Evolutionary conservation across 92 coral and sea anemone species (phyloP).

Genomic region (Virgularia gustaviana): DNA sequence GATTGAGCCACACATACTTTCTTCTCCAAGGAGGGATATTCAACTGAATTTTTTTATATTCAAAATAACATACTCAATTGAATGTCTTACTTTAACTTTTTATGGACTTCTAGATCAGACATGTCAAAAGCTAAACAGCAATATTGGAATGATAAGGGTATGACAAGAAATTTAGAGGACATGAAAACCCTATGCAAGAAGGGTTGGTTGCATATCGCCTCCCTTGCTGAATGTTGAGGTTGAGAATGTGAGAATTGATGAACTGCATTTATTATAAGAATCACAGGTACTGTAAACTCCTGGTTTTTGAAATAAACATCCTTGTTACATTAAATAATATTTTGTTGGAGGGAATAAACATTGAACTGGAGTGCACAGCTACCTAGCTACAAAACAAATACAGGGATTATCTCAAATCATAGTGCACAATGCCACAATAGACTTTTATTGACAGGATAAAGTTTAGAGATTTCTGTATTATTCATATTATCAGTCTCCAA

Average conservation of each 20-base stretch:
- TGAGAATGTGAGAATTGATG: slow-evolving; percentile 35
- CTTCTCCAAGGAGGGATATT: no score
- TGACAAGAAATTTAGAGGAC: slow-evolving; percentile 19
- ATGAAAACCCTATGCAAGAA: slow-evolving; percentile 9
- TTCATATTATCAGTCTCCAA: neutral
- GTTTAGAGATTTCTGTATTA: neutral
- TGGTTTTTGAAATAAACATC: neutral
- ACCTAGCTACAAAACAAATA: no score
- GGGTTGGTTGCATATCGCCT: slow-evolving; percentile 24
- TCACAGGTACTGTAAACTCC: slow-evolving; percentile 25
- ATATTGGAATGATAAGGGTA: slow-evolving; percentile 22
- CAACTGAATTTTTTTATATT: no score
- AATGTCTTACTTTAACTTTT: neutral
- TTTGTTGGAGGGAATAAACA: no score
- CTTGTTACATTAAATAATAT: no score
- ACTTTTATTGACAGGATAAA: no score
- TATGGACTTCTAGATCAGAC: slow-evolving; percentile 36
- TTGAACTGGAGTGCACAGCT: no score
- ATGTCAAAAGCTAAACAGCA: slow-evolving; percentile 34
- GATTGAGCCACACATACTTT: no score
- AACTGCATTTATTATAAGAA: slow-evolving; percentile 38
- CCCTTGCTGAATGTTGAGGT: slow-evolving; percentile 37
- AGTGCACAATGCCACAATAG: no score
- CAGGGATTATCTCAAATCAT: no score
- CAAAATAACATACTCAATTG: no score